Base-by-base conservation (phyloP, 1,140 invertebrate species). In the Drosophila arizonae region DNA sequence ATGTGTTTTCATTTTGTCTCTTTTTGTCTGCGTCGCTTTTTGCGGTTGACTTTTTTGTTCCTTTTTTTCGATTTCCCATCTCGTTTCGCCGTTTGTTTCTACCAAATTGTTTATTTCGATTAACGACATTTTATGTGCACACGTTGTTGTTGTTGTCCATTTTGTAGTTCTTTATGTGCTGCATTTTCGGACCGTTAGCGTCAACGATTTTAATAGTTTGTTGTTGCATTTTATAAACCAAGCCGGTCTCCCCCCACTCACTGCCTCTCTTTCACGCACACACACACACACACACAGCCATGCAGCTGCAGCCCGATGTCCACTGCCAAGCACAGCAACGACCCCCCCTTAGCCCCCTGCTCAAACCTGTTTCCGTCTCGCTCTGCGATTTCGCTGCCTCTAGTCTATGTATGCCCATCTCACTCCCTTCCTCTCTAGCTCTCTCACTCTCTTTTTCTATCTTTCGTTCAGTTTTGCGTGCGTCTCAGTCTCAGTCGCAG, bases 171-270 rank as follows among this genome's bases (percentile, higher is more conserved):
- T 78, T 71, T 78, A 75, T 82, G 62, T 68, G 64, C 69, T 87
- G 82, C 79, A 82, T 86, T 87, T 79, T 76, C 72, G 62, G 60
- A 73, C 82, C 82, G 82, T 86, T 87, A 81, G 45, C 82, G 76
- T 79, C 85, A 79, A 81, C 76, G 74, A 72, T 81, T 81, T 77
- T 70, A 72, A 86, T 76, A 76, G 75, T 79, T 81, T 46, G n/a
- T 78, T 72, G 72, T 55, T 69, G 72, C 78, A 76, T 78, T 78
- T 86, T 82, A 86, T 72, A 62, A 71, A 86, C 82, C 72, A 66
- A 67, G 55, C 54, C 58, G 30, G 30, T 48, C 9, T 17, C 13
- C 33, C 6, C 21, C 33, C n/a, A 17, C 43, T 21, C 43, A 9
- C 15, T 17, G n/a, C 11, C 6, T 15, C 43, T 17, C 15, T 46